A percentile compares a stretch with the other conserved stretches of the same genome.
Conservation (phyloP, 2,888 invertebrate species). For the Synanthedon formicaeformis region DNA sequence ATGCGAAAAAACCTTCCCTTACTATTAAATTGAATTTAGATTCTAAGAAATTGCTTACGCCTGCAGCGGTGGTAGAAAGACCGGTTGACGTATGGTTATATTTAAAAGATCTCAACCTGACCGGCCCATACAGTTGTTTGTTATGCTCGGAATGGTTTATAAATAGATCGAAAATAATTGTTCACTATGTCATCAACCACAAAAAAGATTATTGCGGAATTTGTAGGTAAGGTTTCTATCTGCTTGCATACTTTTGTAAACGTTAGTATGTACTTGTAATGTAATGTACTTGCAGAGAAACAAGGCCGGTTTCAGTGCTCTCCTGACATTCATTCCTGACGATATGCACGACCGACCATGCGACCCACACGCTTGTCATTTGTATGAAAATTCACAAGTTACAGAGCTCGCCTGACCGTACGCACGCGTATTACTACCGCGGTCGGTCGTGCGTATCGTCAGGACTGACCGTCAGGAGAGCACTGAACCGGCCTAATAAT, state of each 20-base stretch:
- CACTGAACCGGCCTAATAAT: too few species aligned
- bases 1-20: slow-evolving; percentile 13
- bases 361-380: too few species aligned
- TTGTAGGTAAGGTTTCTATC: slow-evolving; percentile 44
- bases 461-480: too few species aligned
- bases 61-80: slow-evolving; percentile 35
- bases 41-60: slow-evolving; percentile 13
- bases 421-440: too few species aligned
- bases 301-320: too few species aligned
- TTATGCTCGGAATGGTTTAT: slow-evolving; percentile 62
- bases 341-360: too few species aligned
- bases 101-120: slow-evolving; percentile 53
- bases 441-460: too few species aligned
- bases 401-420: too few species aligned
- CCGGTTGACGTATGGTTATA: slow-evolving; percentile 62
- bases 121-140: slow-evolving; percentile 59
- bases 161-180: slow-evolving; percentile 51
- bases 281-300: too few species aligned
- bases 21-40: slow-evolving; percentile 19
- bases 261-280: too few species aligned
- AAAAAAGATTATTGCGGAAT: slow-evolving; percentile 65
- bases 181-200: slow-evolving; percentile 64
- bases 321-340: too few species aligned
- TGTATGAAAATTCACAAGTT: too few species aligned
- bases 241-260: not conserved